Conservation (phyloP, 1,140 invertebrate genomes). For the Aethina tumida region DNA sequence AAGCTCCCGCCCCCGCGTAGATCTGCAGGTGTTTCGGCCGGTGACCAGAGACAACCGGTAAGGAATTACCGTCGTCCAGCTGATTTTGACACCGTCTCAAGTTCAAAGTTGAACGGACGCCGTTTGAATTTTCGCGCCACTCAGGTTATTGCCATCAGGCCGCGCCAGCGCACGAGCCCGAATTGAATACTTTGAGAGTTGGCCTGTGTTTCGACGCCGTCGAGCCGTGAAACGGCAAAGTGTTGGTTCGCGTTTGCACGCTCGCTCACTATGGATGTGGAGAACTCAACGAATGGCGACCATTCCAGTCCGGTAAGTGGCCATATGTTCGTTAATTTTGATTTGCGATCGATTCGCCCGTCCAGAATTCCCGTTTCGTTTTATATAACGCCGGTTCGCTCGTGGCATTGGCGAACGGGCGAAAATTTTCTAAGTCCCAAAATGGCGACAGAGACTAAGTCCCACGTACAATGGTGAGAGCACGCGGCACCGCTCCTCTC, state of each 20-base stretch:
- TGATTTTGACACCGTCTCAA: no score
- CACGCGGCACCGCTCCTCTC: no score
- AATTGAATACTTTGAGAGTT: not conserved
- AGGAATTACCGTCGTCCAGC: no score
- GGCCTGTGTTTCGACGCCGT: not conserved
- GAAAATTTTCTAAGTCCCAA: slow-evolving; percentile 78
- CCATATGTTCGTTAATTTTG: slow-evolving; percentile 19
- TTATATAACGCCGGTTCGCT: slow-evolving; percentile 26
- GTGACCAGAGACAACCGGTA: not conserved
- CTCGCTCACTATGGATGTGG: slow-evolving; percentile 28
- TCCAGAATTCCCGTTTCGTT: slow-evolving; percentile 12
- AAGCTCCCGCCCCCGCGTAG: not conserved
- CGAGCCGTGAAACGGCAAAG: slow-evolving; percentile 6
- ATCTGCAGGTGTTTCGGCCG: not conserved
- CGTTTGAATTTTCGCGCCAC: no score
- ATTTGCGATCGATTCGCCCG: slow-evolving; percentile 14
- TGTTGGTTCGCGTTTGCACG: slow-evolving; percentile 16
- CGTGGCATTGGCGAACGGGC: slow-evolving; percentile 26
- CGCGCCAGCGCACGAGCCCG: no score
- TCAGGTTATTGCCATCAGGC: no score
- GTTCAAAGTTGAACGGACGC: no score
- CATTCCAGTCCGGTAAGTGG: slow-evolving; percentile 30
- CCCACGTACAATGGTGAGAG: slow-evolving; percentile 33
- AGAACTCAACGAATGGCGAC: slow-evolving; percentile 27
- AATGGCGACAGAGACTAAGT: slow-evolving; percentile 70